Percentiles rank a stretch among this genome's conserved stretches.
Conservation (phyloP, 2,797 vertebrate species). For the Crenuchus spilurus region DNA sequence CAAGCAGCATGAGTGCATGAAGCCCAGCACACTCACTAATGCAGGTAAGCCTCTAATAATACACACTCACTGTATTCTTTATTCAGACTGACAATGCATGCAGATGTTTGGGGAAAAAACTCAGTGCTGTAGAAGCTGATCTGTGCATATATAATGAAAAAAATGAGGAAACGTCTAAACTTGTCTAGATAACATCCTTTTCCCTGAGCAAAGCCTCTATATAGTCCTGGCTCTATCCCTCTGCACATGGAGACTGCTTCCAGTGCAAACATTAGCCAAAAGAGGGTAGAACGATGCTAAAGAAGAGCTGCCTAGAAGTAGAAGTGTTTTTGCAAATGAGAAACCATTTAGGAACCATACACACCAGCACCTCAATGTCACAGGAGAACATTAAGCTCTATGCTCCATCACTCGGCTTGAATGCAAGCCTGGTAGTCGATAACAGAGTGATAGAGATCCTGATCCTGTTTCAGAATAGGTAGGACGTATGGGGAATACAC, state of each 20-base stretch:
- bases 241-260: background rate
- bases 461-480: constrained; percentile 13
- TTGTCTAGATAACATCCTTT: background rate
- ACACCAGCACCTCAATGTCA: background rate
- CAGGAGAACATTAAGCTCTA: background rate
- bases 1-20: background rate
- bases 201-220: no score
- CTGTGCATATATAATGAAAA: background rate
- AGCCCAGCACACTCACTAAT: background rate
- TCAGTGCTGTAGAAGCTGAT: background rate
- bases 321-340: background rate
- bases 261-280: no score
- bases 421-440: background rate
- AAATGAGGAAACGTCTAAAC: background rate
- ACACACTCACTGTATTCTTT: background rate
- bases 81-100: constrained; percentile 1
- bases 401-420: background rate
- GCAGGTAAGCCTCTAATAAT: constrained; percentile 16
- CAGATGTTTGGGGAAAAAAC: background rate
- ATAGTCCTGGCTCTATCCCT: no score
- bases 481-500: background rate
- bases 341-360: no score
- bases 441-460: background rate
- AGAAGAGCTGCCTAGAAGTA: no score
- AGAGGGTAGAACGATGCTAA: no score